Base-by-base conservation (phyloP, 2,797 vertebrate genomes). In the Paramormyrops hopkinsi region DNA sequence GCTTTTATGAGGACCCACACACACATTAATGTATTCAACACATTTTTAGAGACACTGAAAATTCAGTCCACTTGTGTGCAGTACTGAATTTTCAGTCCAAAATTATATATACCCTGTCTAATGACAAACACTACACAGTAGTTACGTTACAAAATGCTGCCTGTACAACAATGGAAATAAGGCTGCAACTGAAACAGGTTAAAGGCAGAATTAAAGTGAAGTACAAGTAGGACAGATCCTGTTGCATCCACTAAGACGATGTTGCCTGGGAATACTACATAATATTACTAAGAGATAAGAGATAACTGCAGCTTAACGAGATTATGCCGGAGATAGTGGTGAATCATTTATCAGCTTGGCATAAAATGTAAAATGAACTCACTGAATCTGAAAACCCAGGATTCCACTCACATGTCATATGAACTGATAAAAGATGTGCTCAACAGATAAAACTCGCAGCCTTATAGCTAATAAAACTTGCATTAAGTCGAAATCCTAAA, bases 71-170 rank as follows among this genome's bases (percentile, higher is more conserved):
- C 17, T 76, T 76, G 3, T 19, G 69, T 19, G 4, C 12, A 25
- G 29, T 17, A 76, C 17, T 84, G 5, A 50, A 25, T 50, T 22
- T n/a, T 41, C 29, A 19, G 69, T 33, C 19, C n/a, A 85, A 85
- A 85, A 29, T 22, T 0, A 25, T 50, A 0, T 50, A n/a, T 50
- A 84, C 82, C 82, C 46, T 85, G 83, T 51, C 44, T 53, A 85
- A 50, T 53, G 46, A 25, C 83, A 85, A 50, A 84, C 22, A 85
- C 83, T 85, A 85, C 83, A 85, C 83, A 53, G 83, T 53, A 85
- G 83, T 85, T 50, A 51, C 33, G 1, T 19, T 76, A 50, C 83
- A 48, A 29, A 85, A 85, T 50, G n/a, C 25, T 85, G 83, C 22
- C 48, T 50, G 83, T 51, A 85, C 46, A 85, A 25, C 9, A 50